phyloP scores from a whole-genome alignment of 2,888 invertebrate genomes.

The Phasia obesa region DNA sequence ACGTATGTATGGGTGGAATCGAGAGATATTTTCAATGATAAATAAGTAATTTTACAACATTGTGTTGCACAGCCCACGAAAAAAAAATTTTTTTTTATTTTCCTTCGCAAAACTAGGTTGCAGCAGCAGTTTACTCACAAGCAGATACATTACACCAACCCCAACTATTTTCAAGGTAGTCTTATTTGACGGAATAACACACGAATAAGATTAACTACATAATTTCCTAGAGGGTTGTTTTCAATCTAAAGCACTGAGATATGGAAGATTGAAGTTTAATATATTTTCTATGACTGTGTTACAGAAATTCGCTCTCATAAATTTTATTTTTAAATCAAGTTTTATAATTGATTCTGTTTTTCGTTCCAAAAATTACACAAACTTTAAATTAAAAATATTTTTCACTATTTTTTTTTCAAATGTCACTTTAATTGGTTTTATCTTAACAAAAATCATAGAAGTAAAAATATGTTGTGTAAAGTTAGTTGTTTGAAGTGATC shows the following conservation, averaged over 20 bases:
- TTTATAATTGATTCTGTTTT: slow-evolving; percentile 7
- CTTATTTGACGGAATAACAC: not conserved
- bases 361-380: not conserved
- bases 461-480: slow-evolving; percentile 12
- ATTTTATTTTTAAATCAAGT: slow-evolving; percentile 13
- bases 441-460: not conserved
- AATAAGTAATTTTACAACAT: slow-evolving; percentile 21
- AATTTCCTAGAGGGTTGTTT: not conserved
- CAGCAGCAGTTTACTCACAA: no score
- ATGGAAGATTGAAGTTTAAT: no score
- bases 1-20: slow-evolving; percentile 40
- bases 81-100: not conserved
- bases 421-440: slow-evolving; percentile 32
- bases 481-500: not conserved
- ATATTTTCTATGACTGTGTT: no score
- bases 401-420: not conserved
- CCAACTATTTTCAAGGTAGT: slow-evolving; percentile 34
- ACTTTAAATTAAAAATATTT: slow-evolving; percentile 15
- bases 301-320: no score
- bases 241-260: not conserved
- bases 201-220: no score
- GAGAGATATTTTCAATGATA: slow-evolving; percentile 37
- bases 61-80: not conserved
- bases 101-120: slow-evolving; percentile 9
- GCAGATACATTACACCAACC: no score